Evolutionary conservation across 1,140 invertebrate species (phyloP), one percentile per base, ranked within the genome.

Genomic region (Anoplolepis gracilipes): DNA sequence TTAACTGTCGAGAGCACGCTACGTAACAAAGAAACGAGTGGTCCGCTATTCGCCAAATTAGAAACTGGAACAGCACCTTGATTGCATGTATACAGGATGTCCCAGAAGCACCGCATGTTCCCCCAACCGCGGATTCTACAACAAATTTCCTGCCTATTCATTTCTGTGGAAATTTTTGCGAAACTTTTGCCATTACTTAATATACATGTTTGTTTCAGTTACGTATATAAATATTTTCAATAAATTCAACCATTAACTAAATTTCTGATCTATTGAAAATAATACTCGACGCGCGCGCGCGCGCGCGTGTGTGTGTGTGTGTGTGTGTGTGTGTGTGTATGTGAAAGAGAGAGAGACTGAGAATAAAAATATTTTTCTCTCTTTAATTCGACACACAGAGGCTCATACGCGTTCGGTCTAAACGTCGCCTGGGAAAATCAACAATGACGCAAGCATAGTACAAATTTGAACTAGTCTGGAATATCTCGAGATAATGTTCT

Each of bases 41-140:
- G 13, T 16, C 49, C 33, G 78, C 78, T 81, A 81, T 81, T 81
- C 78, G 78, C 53, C 78, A 59, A 82, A 82, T 82, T 82, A 82
- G 78, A 82, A 82, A 82, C 55, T 82, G 67, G 78, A 82, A 61
- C 78, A 59, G 25, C 67, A 59, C 28, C 28, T 82, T 82, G 67
- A 82, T 73, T 46, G 67, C 67, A 61, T 19, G 53, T 28, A 61
- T 30, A 28, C 55, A 57, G 53, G 67, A 72, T 73, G 36, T 39
- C 28, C 55, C 36, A 61, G 53, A 46, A 82, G 13, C 55, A 25
- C 53, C 67, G 36, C 53, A 82, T 39, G 65, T 42, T 30, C 49
- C 30, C 36, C 49, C 49, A 81, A 39, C 36, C 25, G 49, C 33
- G 49, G 42, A 67, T 53, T 16, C 16, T 13, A 16, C 61, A 16